Base-by-base conservation (phyloP, 2,888 invertebrate genomes). In the Sericinus montela region DNA sequence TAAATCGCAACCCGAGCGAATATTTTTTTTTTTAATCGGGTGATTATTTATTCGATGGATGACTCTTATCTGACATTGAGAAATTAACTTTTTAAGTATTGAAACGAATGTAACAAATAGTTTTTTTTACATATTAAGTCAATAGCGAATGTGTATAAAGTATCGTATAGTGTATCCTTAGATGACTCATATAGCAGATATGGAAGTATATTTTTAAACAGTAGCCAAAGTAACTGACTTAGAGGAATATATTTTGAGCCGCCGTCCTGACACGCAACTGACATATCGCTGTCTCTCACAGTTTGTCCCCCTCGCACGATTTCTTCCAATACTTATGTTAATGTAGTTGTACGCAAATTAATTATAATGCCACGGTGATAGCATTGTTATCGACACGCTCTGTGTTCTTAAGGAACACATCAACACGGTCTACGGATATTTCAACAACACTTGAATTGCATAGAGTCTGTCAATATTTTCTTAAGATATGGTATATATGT, bases 201-300 rank as follows among this genome's bases (percentile, higher is more conserved):
- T 19, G 19, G 19, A 19, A 53, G 52, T 56, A 62, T 65, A 67
- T 67, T 65, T 69, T 57, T 56, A 63, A 65, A 54, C 60, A 62
- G 62, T 54, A 58, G 59, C 60, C 53, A 72, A 70, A 71, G 70
- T 72, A 72, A 69, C 63, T 52, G 57, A 56, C 57, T 49, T 56
- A 58, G 58, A 53, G 59, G 52, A 60, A 60, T 61, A 68, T 74
- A 69, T 69, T 71, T 70, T 59, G 58, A 68, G 73, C 65, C 71
- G 75, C 83, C 82, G 82, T 81, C 83, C 83, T 72, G 47, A 69
- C 69, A 67, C 60, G 74, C 75, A 76, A 79, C 72, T 60, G 59
- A 81, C 87, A 86, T 86, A 86, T 86, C 86, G 77, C 73, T 55
- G 36, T 36, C n/a, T 28, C 10, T 25, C 7, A 25, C 8, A 15